These are phyloP conservation scores for Oreotragus oreotragus DNA, from an alignment of 2,113 vertebrate species.

Conservation along the genomic window DNA sequence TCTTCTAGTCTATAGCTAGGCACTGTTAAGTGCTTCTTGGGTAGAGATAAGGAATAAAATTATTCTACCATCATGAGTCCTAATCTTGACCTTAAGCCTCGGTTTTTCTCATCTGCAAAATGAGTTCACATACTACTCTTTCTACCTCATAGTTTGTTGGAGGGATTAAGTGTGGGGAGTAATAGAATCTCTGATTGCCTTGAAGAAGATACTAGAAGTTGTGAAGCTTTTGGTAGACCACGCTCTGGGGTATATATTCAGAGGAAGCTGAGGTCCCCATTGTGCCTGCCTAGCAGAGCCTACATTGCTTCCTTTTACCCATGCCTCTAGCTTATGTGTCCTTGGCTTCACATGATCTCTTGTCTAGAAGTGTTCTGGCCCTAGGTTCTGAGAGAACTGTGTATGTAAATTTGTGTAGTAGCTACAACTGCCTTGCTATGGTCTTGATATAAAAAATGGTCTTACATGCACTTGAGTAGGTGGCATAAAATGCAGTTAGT, in stretches of 20 bases:
- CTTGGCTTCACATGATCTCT: neutral
- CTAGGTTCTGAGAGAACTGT: neutral
- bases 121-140: neutral
- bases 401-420: neutral
- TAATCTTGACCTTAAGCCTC: neutral
- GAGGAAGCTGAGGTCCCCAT: neutral
- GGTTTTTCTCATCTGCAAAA: neutral
- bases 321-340: neutral
- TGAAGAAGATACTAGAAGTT: neutral
- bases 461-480: neutral
- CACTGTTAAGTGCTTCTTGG: neutral
- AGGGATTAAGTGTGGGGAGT: neutral
- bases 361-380: neutral
- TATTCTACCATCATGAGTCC: neutral
- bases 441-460: neutral
- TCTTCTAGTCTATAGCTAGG: neutral
- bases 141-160: conserved; percentile 52
- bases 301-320: neutral
- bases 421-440: neutral
- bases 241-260: neutral
- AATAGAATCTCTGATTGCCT: neutral
- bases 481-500: neutral
- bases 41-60: neutral
- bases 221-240: neutral
- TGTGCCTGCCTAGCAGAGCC: neutral